phyloP scores from a whole-genome alignment of 2,888 invertebrate genomes.

The Pachliopta kotzebuea region DNA sequence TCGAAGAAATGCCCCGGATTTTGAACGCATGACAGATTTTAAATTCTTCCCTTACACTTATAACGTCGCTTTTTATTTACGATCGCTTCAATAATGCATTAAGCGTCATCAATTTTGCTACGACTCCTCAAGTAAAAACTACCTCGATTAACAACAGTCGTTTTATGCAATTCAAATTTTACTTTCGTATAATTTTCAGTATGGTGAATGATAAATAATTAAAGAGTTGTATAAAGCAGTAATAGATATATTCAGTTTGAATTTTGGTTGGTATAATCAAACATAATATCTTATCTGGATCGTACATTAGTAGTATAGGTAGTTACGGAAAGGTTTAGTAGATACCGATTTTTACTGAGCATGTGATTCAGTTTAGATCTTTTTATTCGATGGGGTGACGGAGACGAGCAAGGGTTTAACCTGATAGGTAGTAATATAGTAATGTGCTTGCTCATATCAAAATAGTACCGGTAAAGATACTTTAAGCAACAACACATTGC shows the following conservation, averaged over 20 bases:
- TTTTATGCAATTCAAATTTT: constrained; percentile 44
- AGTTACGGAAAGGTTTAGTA: no score
- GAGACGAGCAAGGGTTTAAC: no score
- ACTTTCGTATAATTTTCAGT: constrained; percentile 36
- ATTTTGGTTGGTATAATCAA: no score
- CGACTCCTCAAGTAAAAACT: constrained; percentile 52
- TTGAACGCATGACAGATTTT: constrained; percentile 77
- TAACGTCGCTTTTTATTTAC: constrained; percentile 53
- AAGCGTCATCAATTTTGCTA: constrained; percentile 70
- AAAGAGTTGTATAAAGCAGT: constrained; percentile 32
- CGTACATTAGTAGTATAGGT: no score
- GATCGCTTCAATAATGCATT: constrained; percentile 75
- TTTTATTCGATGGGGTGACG: no score
- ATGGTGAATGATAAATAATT: constrained; percentile 33
- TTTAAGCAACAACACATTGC: no score
- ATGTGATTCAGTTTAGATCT: no score
- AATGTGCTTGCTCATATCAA: no score
- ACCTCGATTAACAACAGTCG: constrained; percentile 53
- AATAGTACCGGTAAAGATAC: no score
- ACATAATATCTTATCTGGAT: no score
- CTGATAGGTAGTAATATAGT: no score
- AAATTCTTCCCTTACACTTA: constrained; percentile 79
- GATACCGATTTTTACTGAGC: no score
- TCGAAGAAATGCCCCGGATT: constrained; percentile 67
- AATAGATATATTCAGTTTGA: constrained; percentile 26